Evolutionary conservation across 2,888 invertebrate species (phyloP), one percentile per base, ranked within the genome.

Genomic region (Amblyjoppa fuscipennis): DNA sequence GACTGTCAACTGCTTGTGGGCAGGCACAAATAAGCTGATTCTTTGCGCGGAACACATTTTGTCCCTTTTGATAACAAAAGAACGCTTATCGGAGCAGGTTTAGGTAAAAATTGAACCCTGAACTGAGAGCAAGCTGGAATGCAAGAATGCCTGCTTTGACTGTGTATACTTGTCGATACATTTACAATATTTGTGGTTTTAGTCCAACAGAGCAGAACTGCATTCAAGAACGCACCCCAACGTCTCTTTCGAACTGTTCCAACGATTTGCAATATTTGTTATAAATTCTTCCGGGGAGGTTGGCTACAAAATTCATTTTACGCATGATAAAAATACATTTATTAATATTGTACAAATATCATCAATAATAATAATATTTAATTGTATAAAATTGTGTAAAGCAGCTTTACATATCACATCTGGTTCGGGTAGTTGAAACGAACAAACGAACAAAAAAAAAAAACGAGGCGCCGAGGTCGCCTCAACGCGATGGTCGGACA

Each of bases 331-430:
- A 90, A 88, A 90, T 91, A 89, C 81, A 89, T 86, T 90, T 59
- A 89, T 87, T 88, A 87, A 83, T 89, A 87, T 92, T 88, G 91
- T 91, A 92, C 90, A 91, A 90, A 91, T 87, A 90, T 91, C 90
- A 91, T 88, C 89, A 91, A 91, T 91, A 91, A 91, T 90, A 91
- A 56, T 59, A 59, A 49, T 49, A 49, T 49, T 89, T 92, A 91
- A 89, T 90, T 90, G 89, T 92, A 92, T 91, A 92, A 93, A 92
- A 91, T 91, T 87, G 91, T 91, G 91, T 93, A 93, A 93, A 93
- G 90, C 91, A 93, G 91, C 93, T 94, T 93, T 94, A 94, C 93
- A 93, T 94, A 94, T 94, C 94, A 94, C 94, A 93, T 93, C 92
- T 93, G 92, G 91, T 90, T 91, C 89, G 91, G 91, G 91, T 80